Base-by-base conservation (phyloP, 1,140 invertebrate species). In the Pogonomyrmex barbatus region DNA sequence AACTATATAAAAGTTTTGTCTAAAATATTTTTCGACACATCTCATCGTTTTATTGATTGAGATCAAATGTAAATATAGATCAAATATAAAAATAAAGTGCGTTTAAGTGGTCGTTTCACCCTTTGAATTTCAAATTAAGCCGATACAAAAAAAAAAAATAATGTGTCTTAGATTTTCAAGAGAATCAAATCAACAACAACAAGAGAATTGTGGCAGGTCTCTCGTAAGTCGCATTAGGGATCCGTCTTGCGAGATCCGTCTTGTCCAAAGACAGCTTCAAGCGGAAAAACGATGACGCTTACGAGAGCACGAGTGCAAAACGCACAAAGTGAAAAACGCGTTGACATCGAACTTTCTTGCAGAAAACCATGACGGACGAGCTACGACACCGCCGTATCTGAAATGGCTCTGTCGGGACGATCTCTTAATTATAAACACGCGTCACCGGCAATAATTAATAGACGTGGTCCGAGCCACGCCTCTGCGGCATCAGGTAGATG, bases 351-450 rank as follows among this genome's bases (percentile, higher is more conserved):
- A 62, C 33, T 84, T 77, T 84, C 71, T 76, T 84, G 39, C 56
- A 45, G 24, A 63, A 63, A 77, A 84, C 47, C 71, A 84, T 79
- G 79, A 24, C 67, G 17, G 39, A 17, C 24, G 36, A 50, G 71
- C 30, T 9, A 36, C 6, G 36, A 24, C 24, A 24, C 24, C 24
- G 24, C 24, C 24, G 17, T 63, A 50, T 50, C 36, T 12, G 12
- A 62, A 45, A 17, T 24, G 33, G 8, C 33, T 42, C 63, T 67
- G 39, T 67, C 39, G 63, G 36, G 10, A 54, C 65, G 67, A 42
- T 36, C 68, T 75, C 86, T 89, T 90, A 90, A 90, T 90, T 90
- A 90, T 81, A 56, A 87, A 89, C 79, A 79, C 56, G 42, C 79
- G 85, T 86, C 62, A n/a, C 58, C 2, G 30, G 62, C 75, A 87